A percentile compares a stretch with the other conserved stretches of the same genome.
phyloP scores from a whole-genome alignment of 37 sponge, comb jelly and placozoan genomes.

The Theonella swinhoei region DNA sequence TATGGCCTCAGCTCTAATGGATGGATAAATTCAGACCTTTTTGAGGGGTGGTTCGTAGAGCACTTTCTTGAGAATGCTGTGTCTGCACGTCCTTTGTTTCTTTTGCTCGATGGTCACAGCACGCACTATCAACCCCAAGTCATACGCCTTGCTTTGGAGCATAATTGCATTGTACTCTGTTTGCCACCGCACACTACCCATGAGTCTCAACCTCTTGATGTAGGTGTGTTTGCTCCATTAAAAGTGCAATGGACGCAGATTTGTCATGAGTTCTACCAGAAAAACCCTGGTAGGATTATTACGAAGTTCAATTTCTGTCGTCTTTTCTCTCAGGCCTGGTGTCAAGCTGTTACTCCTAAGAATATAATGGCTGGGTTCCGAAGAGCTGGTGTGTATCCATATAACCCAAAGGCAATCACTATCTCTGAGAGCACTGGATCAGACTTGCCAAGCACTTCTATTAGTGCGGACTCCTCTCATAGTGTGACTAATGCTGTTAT shows the following conservation, averaged over 20 bases:
- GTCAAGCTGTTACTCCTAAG: constrained; percentile 7
- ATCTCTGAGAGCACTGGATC: background rate
- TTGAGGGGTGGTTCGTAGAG: constrained; percentile 11
- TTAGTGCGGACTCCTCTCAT: too few species aligned
- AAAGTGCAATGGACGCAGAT: constrained; percentile 18
- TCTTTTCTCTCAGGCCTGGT: constrained; percentile 42
- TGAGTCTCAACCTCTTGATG: too few species aligned
- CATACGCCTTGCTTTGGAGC: constrained; percentile 17
- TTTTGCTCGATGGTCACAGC: constrained; percentile 40
- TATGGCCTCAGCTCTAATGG: constrained; percentile 41
- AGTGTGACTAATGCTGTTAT: too few species aligned
- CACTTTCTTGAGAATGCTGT: constrained; percentile 25
- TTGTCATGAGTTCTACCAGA: constrained; percentile 18
- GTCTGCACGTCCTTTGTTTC: constrained; percentile 19
- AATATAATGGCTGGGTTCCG: constrained; percentile 35
- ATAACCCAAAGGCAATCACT: constrained; percentile 4
- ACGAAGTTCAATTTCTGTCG: constrained; percentile 20
- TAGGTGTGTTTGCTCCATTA: constrained; percentile 28
- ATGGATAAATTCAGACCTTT: constrained; percentile 36
- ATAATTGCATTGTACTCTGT: constrained; percentile 10
- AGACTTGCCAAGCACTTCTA: too few species aligned
- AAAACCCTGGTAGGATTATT: constrained; percentile 12
- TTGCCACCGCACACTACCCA: too few species aligned
- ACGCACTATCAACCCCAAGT: constrained; percentile 36
- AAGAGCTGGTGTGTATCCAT: constrained; percentile 23